Base-by-base conservation (phyloP, 2,797 vertebrate genomes). In the Mormyrus proboscirostris region DNA sequence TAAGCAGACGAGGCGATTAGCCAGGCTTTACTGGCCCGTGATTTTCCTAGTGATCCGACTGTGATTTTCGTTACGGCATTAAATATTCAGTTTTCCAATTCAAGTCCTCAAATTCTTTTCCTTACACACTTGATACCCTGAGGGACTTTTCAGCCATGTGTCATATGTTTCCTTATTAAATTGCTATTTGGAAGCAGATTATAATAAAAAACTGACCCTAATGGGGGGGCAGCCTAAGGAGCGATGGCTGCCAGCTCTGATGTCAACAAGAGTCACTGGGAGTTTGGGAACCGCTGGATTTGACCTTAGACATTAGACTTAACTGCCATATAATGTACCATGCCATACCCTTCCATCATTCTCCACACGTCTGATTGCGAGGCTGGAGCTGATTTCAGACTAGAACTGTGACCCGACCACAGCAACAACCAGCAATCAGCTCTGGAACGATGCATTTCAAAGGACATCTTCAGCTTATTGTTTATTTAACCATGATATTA, bases 261-360 rank as follows among this genome's bases (percentile, higher is more conserved):
- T 44, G 73, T 79, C 38, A 44, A 79, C 73, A 5, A 14, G 73
- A 44, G 73, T 44, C 73, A 41, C 73, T n/a, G 19, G 6, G 5
- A 79, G 38, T 79, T 76, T 76, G 29, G 16, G 33, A 38, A 76
- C 69, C 4, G 5, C 73, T 38, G 38, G 73, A 79, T 44, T n/a
- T 79, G 73, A 79, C 33, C 73, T 79, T 79, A 79, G 73, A 79
- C 38, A 41, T 79, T 79, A 41, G 16, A 79, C 16, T n/a, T 79
- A 79, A 79, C 73, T 44, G 73, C 33, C n/a, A 85, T 51, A 90
- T 92, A 79, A 79, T 79, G 38, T 41, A 44, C 69, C 33, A 41
- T 76, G 33, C 41, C 69, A 19, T 76, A 76, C 8, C 69, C 69
- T 8, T 41, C 69, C 29, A 76, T 76, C 69, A 76, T 76, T 38